Conservation (phyloP, 1,140 invertebrate species). For the Trissolcus basalis region DNA sequence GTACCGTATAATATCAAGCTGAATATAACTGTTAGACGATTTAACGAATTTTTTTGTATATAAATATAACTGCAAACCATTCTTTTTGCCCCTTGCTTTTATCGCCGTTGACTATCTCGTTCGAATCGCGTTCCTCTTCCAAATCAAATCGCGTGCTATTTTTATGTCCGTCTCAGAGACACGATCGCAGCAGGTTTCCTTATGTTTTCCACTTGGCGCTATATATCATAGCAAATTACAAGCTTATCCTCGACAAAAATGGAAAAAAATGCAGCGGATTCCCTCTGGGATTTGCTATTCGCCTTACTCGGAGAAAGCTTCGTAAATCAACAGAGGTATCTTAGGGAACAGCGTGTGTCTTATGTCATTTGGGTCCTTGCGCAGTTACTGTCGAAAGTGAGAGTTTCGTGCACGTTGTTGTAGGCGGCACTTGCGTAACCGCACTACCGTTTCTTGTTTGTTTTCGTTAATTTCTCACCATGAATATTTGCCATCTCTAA, state of each 20-base stretch:
- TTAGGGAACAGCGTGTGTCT: conserved; percentile 41
- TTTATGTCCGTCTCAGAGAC: conserved; percentile 31
- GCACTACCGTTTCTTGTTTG: conserved; percentile 32
- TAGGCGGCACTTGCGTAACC: conserved; percentile 48
- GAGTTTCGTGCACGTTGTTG: conserved; percentile 39
- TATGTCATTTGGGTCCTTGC: conserved; percentile 56
- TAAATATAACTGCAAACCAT: too few species aligned
- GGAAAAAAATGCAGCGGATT: conserved; percentile 39
- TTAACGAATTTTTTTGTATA: neutral
- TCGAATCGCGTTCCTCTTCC: conserved; percentile 5
- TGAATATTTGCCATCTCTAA: conserved; percentile 11
- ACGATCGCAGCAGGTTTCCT: conserved; percentile 51
- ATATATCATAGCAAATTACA: conserved; percentile 57
- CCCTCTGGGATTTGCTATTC: conserved; percentile 50
- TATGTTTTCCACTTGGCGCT: conserved; percentile 30
- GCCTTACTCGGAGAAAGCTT: conserved; percentile 47
- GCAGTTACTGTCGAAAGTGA: conserved; percentile 51
- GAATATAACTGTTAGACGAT: neutral
- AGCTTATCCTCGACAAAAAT: conserved; percentile 25
- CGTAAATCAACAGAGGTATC: conserved; percentile 57
- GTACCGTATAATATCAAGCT: too few species aligned
- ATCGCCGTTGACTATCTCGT: conserved; percentile 10
- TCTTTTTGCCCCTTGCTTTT: neutral
- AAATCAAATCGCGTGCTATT: conserved; percentile 21
- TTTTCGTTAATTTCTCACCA: conserved; percentile 27